Conservation (phyloP, 2,797 vertebrate genomes). For the Columba guinea region DNA sequence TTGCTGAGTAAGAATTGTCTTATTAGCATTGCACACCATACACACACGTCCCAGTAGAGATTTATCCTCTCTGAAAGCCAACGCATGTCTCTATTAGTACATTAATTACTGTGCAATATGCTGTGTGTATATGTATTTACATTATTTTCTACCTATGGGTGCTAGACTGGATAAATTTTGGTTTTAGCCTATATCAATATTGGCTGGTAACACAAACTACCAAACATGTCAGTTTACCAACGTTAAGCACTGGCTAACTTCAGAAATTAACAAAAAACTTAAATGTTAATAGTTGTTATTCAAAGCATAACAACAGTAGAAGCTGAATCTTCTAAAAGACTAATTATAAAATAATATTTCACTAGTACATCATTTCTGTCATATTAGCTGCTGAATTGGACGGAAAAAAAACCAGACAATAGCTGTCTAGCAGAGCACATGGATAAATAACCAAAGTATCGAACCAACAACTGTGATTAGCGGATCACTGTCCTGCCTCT, state of each 20-base stretch:
- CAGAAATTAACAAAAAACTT: background rate
- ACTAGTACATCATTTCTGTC: background rate
- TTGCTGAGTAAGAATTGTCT: slow-evolving; percentile 57
- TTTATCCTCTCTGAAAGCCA: slow-evolving; percentile 42
- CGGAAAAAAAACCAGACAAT: background rate
- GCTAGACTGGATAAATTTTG: background rate
- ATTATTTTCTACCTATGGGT: background rate
- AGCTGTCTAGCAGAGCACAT: background rate
- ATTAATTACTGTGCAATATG: slow-evolving; percentile 28
- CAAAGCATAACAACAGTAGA: background rate
- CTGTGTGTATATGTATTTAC: background rate
- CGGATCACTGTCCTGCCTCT: background rate
- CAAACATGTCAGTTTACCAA: background rate
- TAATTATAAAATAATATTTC: background rate
- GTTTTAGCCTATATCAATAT: background rate
- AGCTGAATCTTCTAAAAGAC: background rate
- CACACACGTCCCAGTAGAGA: background rate
- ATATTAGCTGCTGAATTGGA: background rate
- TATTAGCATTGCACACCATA: slow-evolving; percentile 13
- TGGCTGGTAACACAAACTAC: background rate
- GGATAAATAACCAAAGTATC: background rate
- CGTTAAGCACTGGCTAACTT: background rate
- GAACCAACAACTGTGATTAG: background rate
- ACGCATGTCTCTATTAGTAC: slow-evolving; percentile 6
- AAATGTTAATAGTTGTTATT: background rate